A percentile compares a stretch with the other conserved stretches of the same genome.
These are phyloP conservation scores for Craterocephalus amniculus DNA, from an alignment of 2,797 vertebrate genomes.

Conservation along the genomic window DNA sequence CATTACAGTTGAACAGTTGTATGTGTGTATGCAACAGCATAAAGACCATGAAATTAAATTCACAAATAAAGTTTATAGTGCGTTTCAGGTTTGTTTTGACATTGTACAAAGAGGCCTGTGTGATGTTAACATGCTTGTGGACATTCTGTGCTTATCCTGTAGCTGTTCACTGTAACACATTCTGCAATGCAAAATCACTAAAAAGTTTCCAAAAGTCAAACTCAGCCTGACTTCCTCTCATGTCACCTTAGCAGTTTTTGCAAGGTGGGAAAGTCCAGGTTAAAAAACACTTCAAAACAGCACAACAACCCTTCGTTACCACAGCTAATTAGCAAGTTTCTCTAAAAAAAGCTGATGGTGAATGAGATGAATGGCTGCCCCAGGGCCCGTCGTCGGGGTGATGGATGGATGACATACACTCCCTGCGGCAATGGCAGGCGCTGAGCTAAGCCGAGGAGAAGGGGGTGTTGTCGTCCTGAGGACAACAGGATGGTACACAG, in stretches of 20 bases:
- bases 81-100: no score
- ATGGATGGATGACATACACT: conserved; percentile 75
- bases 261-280: conserved; percentile 51
- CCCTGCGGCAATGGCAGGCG: conserved; percentile 68
- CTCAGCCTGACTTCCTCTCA: background rate
- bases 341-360: conserved; percentile 48
- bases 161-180: no score
- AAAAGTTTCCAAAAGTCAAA: conserved; percentile 44
- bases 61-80: no score
- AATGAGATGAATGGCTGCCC: conserved; percentile 52
- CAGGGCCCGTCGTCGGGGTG: conserved; percentile 47
- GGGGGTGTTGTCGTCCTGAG: conserved; percentile 33
- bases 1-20: no score
- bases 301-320: conserved; percentile 50
- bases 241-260: conserved; percentile 56
- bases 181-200: no score
- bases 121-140: no score
- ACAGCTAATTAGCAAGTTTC: conserved; percentile 69
- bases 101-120: no score
- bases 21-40: no score
- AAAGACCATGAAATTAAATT: no score
- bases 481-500: conserved; percentile 50
- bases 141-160: no score
- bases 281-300: conserved; percentile 56
- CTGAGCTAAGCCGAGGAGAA: conserved; percentile 1